Conservation (phyloP, 1,140 invertebrate genomes). For the Pogonomyrmex californicus region DNA sequence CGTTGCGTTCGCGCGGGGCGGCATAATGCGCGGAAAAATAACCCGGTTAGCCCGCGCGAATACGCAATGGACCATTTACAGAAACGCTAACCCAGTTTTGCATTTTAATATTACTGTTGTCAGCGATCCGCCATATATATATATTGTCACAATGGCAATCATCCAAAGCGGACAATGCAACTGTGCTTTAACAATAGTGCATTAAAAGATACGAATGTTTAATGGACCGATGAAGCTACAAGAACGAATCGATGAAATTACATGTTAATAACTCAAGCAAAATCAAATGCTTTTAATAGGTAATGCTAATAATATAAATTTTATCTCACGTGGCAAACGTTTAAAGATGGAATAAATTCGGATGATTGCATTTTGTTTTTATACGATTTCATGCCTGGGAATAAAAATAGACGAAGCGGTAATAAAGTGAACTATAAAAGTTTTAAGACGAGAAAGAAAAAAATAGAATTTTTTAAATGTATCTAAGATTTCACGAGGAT, state of each 20-base stretch:
- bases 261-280: background rate
- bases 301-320: background rate
- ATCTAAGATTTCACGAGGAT: background rate
- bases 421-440: constrained; percentile 33
- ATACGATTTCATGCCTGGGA: background rate
- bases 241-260: constrained; percentile 36
- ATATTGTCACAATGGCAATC: constrained; percentile 13
- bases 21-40: constrained; percentile 69
- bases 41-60: constrained; percentile 50
- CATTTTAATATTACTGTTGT: constrained; percentile 56
- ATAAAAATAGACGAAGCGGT: constrained; percentile 1
- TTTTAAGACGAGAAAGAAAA: constrained; percentile 20
- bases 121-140: background rate
- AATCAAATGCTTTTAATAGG: constrained; percentile 35
- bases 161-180: constrained; percentile 40
- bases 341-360: constrained; percentile 13
- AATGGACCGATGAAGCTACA: constrained; percentile 48
- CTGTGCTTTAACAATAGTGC: constrained; percentile 38
- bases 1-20: constrained; percentile 16
- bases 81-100: constrained; percentile 67
- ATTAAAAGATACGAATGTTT: constrained; percentile 49
- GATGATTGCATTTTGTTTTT: constrained; percentile 22
- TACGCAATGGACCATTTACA: constrained; percentile 55
- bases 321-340: background rate
- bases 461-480: constrained; percentile 31